Evolutionary conservation across 2,888 invertebrate species (phyloP), one percentile per base, ranked within the genome.

Genomic region (Oscheius myriophilus): DNA sequence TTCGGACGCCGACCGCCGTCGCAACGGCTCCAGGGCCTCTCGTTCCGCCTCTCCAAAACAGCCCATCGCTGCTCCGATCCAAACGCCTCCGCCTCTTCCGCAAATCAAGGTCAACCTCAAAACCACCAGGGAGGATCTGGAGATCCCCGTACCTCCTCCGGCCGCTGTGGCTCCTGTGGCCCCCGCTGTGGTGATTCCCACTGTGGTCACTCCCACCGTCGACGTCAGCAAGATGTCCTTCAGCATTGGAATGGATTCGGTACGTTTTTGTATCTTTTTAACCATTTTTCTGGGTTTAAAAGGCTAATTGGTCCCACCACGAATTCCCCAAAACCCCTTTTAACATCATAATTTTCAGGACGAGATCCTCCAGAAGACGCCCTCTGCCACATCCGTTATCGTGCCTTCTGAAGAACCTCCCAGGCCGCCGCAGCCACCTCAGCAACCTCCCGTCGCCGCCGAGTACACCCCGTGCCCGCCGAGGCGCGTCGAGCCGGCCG

Each of bases 201-300:
- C 33, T 2, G 16, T 41, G n/a, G 52, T 39, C 41, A 14, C 55
- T 1, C 59, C 67, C 14, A 18, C 53, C 6, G 25, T 43, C 39
- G 46, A 41, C 45, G 25, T 61, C 14, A 26, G 51, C 1, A 67
- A 67, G 21, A 61, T 61, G 6, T 41, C 59, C 12, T 67, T 61
- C 46, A 46, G 41, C 21, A 61, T 67, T 7, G 61, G 61, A 67
- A 55, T 65, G 55, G 65, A 65, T 23, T 33, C 59, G 52, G 67
- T 67, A 43, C 18, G n/a, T 41, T 51, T n/a, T 62, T 16, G 14
- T 33, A 1, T 12, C n/a, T 59, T 12, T 62, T 4, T 49, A 46
- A 7, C 18, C 16, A 57, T 3, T 25, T 25, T 59, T 59, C 16
- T 23, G 46, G 59, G 59, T 25, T 23, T 45, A 59, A 23, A n/a